Evolutionary conservation across 2,113 vertebrate genomes (phyloP).

Genomic region (Podarcis cretensis): DNA sequence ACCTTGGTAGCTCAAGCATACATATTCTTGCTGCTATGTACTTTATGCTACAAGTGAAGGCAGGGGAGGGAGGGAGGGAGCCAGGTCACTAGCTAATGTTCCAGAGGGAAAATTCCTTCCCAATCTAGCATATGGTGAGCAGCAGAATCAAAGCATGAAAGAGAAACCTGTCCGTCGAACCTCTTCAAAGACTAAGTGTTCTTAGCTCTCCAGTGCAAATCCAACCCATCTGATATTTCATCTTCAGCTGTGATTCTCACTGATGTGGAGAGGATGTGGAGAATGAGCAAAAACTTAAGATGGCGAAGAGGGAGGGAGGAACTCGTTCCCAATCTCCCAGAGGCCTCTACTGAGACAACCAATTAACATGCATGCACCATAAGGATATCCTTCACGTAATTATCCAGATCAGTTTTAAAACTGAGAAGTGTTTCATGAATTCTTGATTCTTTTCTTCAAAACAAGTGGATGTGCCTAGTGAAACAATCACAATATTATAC

Average conservation of each 20-base stretch:
- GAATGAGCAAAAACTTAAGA: neutral
- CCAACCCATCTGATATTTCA: neutral
- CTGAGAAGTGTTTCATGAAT: conserved; percentile 4
- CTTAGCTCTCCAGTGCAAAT: neutral
- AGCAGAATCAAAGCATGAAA: conserved; percentile 6
- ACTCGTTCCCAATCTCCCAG: neutral
- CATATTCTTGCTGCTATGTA: neutral
- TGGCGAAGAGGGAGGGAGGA: neutral
- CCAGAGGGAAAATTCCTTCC: neutral
- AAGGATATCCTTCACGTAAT: conserved; percentile 11
- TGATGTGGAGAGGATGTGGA: neutral
- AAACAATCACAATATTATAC: conserved; percentile 6
- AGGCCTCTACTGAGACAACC: neutral
- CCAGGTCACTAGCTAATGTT: neutral
- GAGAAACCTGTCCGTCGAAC: neutral
- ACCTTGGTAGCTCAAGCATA: neutral
- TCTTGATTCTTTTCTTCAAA: conserved; percentile 7
- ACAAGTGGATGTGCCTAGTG: neutral
- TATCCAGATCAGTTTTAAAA: neutral
- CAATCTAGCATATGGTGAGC: neutral
- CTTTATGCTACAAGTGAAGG: neutral
- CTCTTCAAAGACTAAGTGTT: neutral
- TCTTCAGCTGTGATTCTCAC: neutral
- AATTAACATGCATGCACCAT: conserved; percentile 18
- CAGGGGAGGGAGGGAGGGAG: neutral